Conservation (phyloP, 1,140 invertebrate species). For the Drosophila leontia region DNA sequence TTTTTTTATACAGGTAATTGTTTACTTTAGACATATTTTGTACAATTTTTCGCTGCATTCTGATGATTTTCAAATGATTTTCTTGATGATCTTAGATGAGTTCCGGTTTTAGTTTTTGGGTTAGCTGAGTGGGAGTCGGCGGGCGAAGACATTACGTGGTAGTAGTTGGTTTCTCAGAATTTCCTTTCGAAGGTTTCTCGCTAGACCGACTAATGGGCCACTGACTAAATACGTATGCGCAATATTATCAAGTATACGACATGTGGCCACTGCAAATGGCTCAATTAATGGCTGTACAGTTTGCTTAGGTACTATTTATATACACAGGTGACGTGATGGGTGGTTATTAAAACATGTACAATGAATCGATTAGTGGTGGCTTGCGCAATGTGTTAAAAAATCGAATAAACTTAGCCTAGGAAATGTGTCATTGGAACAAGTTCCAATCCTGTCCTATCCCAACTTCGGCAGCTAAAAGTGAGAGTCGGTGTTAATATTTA, state of each 20-base stretch:
- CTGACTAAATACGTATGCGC: slow-evolving; percentile 34
- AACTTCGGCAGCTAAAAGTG: slow-evolving; percentile 6
- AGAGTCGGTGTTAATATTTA: slow-evolving; percentile 46
- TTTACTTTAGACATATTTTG: slow-evolving; percentile 40
- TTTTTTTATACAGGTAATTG: slow-evolving; percentile 13
- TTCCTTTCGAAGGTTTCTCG: slow-evolving; percentile 35
- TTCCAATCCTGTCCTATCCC: background rate
- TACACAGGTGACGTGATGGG: slow-evolving; percentile 39
- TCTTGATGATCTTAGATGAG: slow-evolving; percentile 41
- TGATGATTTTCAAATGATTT: slow-evolving; percentile 34
- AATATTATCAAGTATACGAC: slow-evolving; percentile 74
- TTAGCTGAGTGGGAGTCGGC: slow-evolving; percentile 43
- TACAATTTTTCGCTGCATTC: slow-evolving; percentile 12
- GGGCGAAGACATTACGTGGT: slow-evolving; percentile 20
- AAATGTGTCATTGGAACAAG: slow-evolving; percentile 45
- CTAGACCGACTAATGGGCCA: slow-evolving; percentile 42
- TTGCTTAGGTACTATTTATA: slow-evolving; percentile 33
- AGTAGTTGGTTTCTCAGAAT: slow-evolving; percentile 9
- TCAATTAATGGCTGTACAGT: slow-evolving; percentile 35
- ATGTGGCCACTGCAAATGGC: slow-evolving; percentile 62
- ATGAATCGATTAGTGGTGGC: slow-evolving; percentile 35
- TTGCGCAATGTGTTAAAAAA: slow-evolving; percentile 51
- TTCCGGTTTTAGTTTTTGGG: slow-evolving; percentile 46
- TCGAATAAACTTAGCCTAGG: slow-evolving; percentile 35
- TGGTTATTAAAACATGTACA: slow-evolving; percentile 38